Percentiles rank a stretch among this genome's conserved stretches.
Evolutionary conservation across 2,797 vertebrate genomes (phyloP).

Genomic region (Pseudochirops cupreus): DNA sequence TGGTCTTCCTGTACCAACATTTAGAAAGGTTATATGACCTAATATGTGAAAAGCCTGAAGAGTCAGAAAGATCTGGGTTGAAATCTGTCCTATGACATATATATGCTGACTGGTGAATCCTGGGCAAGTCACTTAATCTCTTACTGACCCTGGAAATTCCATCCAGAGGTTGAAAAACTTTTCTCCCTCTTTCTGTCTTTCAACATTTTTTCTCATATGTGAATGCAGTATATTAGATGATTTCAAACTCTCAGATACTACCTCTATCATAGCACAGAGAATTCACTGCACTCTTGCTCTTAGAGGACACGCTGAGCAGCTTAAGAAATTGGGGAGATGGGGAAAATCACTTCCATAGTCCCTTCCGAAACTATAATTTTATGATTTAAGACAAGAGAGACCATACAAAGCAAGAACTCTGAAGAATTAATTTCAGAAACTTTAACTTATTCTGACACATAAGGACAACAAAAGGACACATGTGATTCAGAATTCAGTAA

Average conservation of each 20-base stretch:
- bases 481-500: rapidly evolving
- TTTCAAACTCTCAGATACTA: too few relatives aligned
- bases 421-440: neutral
- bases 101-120: neutral
- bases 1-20: neutral
- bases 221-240: neutral
- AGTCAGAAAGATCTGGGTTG: neutral
- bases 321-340: neutral
- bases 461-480: neutral
- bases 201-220: neutral
- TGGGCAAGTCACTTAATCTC: neutral
- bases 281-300: neutral
- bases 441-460: neutral
- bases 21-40: neutral
- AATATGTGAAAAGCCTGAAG: neutral
- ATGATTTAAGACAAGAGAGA: neutral
- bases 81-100: neutral
- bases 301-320: neutral
- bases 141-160: neutral
- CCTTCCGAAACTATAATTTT: neutral
- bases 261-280: rapidly evolving
- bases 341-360: neutral
- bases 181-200: rapidly evolving
- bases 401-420: neutral
- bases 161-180: neutral